A percentile compares a stretch with the other conserved stretches of the same genome.
These are phyloP conservation scores for Eristalis tenax DNA, from an alignment of 2,888 invertebrate genomes.

Conservation along the genomic window DNA sequence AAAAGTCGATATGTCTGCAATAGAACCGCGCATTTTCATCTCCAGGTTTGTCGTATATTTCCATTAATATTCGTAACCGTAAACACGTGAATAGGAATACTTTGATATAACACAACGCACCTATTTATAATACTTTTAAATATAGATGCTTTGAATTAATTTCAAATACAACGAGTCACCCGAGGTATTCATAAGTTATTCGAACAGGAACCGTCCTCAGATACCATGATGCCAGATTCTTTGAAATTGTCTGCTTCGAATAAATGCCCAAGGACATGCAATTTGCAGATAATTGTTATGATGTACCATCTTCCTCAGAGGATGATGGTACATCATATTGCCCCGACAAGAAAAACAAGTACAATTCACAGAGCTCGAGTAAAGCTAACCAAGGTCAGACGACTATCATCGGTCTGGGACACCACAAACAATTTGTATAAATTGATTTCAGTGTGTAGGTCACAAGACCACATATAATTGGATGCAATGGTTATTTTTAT, in stretches of 20 bases:
- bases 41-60: too few relatives aligned
- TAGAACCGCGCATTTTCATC: too few relatives aligned
- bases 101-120: too few relatives aligned
- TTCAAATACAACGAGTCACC: too few relatives aligned
- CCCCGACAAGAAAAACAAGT: not conserved
- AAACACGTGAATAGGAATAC: too few relatives aligned
- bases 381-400: not conserved
- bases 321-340: not conserved
- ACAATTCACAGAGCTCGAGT: not conserved
- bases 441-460: not conserved
- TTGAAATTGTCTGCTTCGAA: not conserved
- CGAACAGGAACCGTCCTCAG: not conserved
- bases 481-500: not conserved
- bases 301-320: not conserved
- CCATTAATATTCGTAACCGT: too few relatives aligned
- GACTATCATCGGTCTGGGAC: not conserved
- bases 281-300: constrained; percentile 19
- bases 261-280: constrained; percentile 14
- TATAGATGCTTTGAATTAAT: too few relatives aligned
- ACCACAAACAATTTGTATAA: not conserved
- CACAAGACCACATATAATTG: not conserved
- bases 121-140: too few relatives aligned
- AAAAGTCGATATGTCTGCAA: too few relatives aligned
- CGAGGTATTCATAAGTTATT: too few relatives aligned
- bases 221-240: not conserved